Evolutionary conservation across 2,888 invertebrate species (phyloP).

Genomic region (Mythimna ferrago): DNA sequence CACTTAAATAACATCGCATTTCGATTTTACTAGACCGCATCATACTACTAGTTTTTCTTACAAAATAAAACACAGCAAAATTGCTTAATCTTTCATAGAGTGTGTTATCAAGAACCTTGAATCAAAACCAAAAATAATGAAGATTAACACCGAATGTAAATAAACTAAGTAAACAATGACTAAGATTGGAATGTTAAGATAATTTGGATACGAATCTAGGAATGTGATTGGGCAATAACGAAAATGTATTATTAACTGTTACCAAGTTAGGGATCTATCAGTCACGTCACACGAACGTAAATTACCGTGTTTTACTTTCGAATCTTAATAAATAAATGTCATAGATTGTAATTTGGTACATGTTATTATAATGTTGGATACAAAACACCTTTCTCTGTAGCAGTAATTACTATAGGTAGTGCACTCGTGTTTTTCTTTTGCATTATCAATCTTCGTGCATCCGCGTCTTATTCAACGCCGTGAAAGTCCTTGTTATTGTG

Average conservation of each 20-base stretch:
- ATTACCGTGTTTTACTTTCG: constrained; percentile 82
- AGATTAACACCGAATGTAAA: constrained; percentile 43
- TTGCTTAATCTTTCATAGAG: constrained; percentile 1
- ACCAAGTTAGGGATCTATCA: constrained; percentile 74
- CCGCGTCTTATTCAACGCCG: constrained; percentile 77
- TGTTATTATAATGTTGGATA: constrained; percentile 81
- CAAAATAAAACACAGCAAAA: constrained; percentile 13
- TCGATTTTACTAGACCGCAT: constrained; percentile 67
- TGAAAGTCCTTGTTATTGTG: constrained; percentile 82
- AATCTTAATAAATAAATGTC: constrained; percentile 84
- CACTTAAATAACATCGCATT: constrained; percentile 75
- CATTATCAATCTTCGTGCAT: constrained; percentile 79
- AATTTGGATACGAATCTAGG: constrained; percentile 40
- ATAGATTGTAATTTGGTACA: constrained; percentile 82
- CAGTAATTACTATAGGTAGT: constrained; percentile 81
- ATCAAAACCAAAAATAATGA: constrained; percentile 20
- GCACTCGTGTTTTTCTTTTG: constrained; percentile 81
- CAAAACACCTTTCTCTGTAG: constrained; percentile 82
- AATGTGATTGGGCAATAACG: constrained; percentile 60
- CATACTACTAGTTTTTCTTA: constrained; percentile 30
- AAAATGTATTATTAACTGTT: constrained; percentile 69
- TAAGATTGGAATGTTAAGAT: constrained; percentile 31
- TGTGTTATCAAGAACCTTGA: constrained; percentile 18
- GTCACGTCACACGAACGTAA: constrained; percentile 78
- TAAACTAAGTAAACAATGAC: constrained; percentile 33